phyloP scores from a whole-genome alignment of 30 jellyfish, hydroid and myxozoan genomes.

The Aurelia sp. region DNA sequence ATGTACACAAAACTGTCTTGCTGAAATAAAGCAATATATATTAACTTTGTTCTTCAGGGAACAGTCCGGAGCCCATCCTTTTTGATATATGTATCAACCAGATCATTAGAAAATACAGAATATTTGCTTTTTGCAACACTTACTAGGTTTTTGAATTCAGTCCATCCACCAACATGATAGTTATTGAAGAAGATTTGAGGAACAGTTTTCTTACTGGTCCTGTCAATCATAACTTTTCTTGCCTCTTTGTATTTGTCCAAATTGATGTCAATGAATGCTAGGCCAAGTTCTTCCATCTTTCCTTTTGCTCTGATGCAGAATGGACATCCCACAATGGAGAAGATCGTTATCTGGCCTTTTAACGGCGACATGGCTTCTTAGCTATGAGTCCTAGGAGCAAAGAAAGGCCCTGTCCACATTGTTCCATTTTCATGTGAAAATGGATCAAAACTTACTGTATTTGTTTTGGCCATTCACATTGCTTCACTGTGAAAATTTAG shows the following conservation, averaged over 20 bases:
- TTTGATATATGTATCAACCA: neutral
- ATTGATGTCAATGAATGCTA: constrained; percentile 71
- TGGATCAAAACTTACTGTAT: too few relatives aligned
- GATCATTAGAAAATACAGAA: neutral
- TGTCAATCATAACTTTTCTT: constrained; percentile 65
- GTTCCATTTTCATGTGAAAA: too few relatives aligned
- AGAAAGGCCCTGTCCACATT: too few relatives aligned
- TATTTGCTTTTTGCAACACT: neutral
- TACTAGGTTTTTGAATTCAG: constrained; percentile 65
- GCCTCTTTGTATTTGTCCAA: constrained; percentile 65
- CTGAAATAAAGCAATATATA: too few relatives aligned
- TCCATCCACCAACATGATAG: constrained; percentile 84
- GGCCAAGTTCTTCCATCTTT: constrained; percentile 77
- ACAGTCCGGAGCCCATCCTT: neutral
- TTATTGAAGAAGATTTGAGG: constrained; percentile 90
- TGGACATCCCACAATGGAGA: constrained; percentile 92
- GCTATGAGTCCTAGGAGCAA: too few relatives aligned
- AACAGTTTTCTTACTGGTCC: constrained; percentile 87
- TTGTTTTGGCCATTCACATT: too few relatives aligned
- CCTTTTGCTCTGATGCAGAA: constrained; percentile 88
- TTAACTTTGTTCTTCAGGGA: too few relatives aligned
- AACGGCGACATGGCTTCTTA: constrained; percentile 22
- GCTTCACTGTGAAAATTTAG: too few relatives aligned
- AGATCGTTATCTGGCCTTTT: constrained; percentile 73
- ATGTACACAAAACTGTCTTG: too few relatives aligned